Base-by-base conservation (phyloP, 2,888 invertebrate genomes). In the Serripes groenlandicus region DNA sequence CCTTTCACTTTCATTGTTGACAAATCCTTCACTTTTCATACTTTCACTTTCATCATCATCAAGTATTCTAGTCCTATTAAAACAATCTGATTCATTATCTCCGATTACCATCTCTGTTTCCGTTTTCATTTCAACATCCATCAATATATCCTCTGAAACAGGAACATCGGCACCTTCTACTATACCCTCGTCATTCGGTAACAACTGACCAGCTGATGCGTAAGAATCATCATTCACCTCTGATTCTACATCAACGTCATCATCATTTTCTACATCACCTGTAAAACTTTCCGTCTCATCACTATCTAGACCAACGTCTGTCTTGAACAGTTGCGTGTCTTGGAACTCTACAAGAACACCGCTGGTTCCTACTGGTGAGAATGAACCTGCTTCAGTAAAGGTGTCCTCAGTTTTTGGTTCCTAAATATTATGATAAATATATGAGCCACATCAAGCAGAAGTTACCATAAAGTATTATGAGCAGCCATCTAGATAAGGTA, bases 251-350 rank as follows among this genome's bases (percentile, higher is more conserved):
- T 49, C 49, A 5, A 3, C 15, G 2, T 49, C 49, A 1, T 1
- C 7, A 15, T 49, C 49, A 21, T 49, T 15, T 42, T 42, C 9
- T 11, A 42, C 15, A 42, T 49, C 69, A 49, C 28, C 32, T 23
- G 26, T 23, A 9, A 69, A 30, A 23, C 34, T n/a, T 23, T 71
- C 71, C 30, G 71, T 54, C 9, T 54, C 56, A 35, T 71, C 58
- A 15, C 28, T 35, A 18, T 71, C 71, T 34, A 71, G 34, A 23
- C 23, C 34, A 9, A 71, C 34, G 32, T 71, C 71, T 56, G 71
- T 56, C 32, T 35, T 56, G 69, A 79, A 77, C 21, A 81, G 70
- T 15, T 71, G 52, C 15, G 79, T 76, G 26, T 83, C 83, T 52
- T 80, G 80, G 28, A 84, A 75, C 37, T 37, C 56, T 54, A 76